Conservation (phyloP, 2,113 vertebrate species). For the Neogobius melanostomus region DNA sequence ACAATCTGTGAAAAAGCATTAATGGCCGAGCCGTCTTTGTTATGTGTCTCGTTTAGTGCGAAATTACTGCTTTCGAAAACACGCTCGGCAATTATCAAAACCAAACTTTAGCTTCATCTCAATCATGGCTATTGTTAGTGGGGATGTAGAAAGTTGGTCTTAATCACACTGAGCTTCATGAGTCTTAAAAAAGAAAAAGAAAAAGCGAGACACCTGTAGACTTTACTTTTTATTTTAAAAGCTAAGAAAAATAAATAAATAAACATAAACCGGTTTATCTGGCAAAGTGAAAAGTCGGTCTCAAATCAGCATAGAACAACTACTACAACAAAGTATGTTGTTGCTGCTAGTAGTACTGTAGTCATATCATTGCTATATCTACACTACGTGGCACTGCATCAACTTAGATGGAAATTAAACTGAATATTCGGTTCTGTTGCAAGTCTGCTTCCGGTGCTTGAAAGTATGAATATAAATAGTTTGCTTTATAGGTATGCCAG, state of each 20-base stretch:
- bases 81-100: conserved; percentile 45
- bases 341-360: no score
- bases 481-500: no score
- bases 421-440: no score
- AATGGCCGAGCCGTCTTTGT: conserved; percentile 42
- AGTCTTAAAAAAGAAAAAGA: conserved; percentile 10
- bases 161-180: conserved; percentile 24
- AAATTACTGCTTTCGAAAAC: conserved; percentile 24
- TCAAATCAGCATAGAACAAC: neutral
- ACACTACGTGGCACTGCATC: no score
- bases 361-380: no score
- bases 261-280: no score
- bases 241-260: no score
- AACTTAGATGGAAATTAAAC: no score
- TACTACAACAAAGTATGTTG: neutral
- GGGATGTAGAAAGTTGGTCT: neutral
- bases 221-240: no score
- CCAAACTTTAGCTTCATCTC: conserved; percentile 50
- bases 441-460: no score
- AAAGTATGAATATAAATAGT: no score
- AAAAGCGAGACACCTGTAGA: neutral
- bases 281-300: no score
- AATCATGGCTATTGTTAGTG: conserved; percentile 48
- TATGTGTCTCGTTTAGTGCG: conserved; percentile 34
- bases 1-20: conserved; percentile 37